phyloP scores from a whole-genome alignment of 30 jellyfish, hydroid and myxozoan species.

The Kudoa iwatai region DNA sequence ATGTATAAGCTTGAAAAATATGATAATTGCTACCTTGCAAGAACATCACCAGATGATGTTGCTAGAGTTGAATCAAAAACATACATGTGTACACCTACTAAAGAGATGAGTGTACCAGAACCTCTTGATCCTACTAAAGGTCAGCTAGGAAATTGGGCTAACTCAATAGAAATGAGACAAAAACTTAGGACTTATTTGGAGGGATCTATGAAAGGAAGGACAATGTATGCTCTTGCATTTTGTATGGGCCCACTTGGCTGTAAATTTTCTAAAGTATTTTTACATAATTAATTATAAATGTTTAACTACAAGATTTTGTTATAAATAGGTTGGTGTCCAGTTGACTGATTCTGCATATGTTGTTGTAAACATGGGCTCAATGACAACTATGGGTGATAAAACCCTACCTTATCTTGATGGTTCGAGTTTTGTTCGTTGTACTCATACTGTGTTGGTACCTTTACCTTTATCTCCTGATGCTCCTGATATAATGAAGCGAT shows the following conservation, averaged over 20 bases:
- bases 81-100: slow-evolving; percentile 34
- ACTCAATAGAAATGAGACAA: slow-evolving; percentile 33
- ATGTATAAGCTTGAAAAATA: slow-evolving; percentile 13
- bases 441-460: slow-evolving; percentile 63
- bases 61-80: slow-evolving; percentile 84
- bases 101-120: slow-evolving; percentile 24
- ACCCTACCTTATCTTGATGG: slow-evolving; percentile 14
- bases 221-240: slow-evolving; percentile 63
- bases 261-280: slow-evolving; percentile 20
- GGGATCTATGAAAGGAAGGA: slow-evolving; percentile 92
- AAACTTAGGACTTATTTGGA: slow-evolving; percentile 8
- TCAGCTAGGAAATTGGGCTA: slow-evolving; percentile 50
- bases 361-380: slow-evolving; percentile 36
- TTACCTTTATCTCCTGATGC: slow-evolving; percentile 6
- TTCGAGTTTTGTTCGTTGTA: slow-evolving; percentile 32
- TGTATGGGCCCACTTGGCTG: slow-evolving; percentile 98
- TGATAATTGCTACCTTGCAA: slow-evolving; percentile 45
- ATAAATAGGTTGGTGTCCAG: slow-evolving; percentile 16
- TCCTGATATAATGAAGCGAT: slow-evolving; percentile 20
- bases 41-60: slow-evolving; percentile 85
- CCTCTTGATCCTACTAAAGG: slow-evolving; percentile 49
- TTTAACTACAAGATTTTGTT: too few relatives aligned
- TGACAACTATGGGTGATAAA: slow-evolving; percentile 51
- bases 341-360: slow-evolving; percentile 78
- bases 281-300: too few relatives aligned